Evolutionary conservation across 2,888 invertebrate genomes (phyloP), one percentile per base, ranked within the genome.

Genomic region (Andrena hattorfiana): DNA sequence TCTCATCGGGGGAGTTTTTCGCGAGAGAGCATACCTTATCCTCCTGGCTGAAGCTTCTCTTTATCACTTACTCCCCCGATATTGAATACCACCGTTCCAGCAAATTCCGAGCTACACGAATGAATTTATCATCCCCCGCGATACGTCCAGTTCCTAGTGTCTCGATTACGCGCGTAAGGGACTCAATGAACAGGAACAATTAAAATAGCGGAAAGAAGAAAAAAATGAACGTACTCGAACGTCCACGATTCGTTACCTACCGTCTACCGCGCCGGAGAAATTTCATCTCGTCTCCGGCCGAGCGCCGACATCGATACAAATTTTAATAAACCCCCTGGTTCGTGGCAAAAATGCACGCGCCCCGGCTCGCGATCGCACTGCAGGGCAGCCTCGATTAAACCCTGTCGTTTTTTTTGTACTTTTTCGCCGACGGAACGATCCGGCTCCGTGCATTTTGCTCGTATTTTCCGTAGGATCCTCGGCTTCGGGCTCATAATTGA

Each of bases 401-500:
- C 67, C 10, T 2, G 56, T 42, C 13, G 54, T 60, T 84, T 48
- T 26, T 26, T 42, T 56, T 69, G 10, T 42, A 54, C 48, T 67
- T 72, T 72, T 59, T 77, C 7, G 16, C n/a, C 64, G 7, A 4
- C 51, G 20, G 68, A 67, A 62, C 59, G 63, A 64, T 69, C 48
- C 28, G 16, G 28, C 7, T 1, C n/a, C 16, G 23, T 16, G 7
- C 28, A 51, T 73, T 68, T 32, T 66, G 49, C 35, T 60, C 60
- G 26, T 81, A 66, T 78, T 78, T 72, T 66, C 26, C 28, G 10
- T 8, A 42, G 49, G 48, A n/a, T 66, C 66, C 30, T 1, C 30
- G 59, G 51, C 23, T 62, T 70, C 67, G 72, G 66, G 77, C 81
- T 86, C 85, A 87, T 92, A 91, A 92, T 92, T 92, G 90, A 92